Evolutionary conservation across 2,888 invertebrate genomes (phyloP), one percentile per base, ranked within the genome.

Genomic region (Shargacucullia verbasci): DNA sequence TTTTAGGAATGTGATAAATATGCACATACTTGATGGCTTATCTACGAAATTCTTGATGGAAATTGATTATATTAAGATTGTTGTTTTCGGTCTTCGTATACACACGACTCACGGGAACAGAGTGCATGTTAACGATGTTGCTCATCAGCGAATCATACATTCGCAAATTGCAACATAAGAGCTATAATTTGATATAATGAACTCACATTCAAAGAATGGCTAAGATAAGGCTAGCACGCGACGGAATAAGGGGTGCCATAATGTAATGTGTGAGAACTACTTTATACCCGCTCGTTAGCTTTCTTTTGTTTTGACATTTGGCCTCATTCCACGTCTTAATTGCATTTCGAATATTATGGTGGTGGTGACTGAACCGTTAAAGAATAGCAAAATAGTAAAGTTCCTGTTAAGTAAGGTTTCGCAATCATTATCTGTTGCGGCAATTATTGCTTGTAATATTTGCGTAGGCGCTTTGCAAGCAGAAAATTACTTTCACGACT

Each of bases 141-240:
- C 81, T 79, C 86, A 83, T 88, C 84, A 86, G 73, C 59, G 73
- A 81, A 82, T 80, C 83, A 80, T 83, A 82, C 83, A 82, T 85
- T 84, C 79, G 83, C 83, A 87, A 89, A 89, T 86, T 84, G 80
- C 84, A 65, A 64, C 65, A 54, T 81, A 87, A 88, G 82, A 77
- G 84, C 86, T 79, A 83, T 87, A 89, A 90, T 90, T 90, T 87
- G 76, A 76, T 61, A 68, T 88, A 89, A 90, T 86, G 85, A 86
- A 83, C 77, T 64, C 57, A 77, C 76, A 82, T 85, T 82, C 78
- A 60, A 79, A 75, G 80, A 83, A 81, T 77, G 74, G 71, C 59
- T 68, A 73, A 78, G 81, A 84, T 84, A 83, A 77, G 75, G 45
- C 68, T 71, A 79, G 76, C 88, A 87, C 84, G 86, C 84, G 81